phyloP scores from a whole-genome alignment of 1,140 invertebrate genomes.

The Bombus ignitus region DNA sequence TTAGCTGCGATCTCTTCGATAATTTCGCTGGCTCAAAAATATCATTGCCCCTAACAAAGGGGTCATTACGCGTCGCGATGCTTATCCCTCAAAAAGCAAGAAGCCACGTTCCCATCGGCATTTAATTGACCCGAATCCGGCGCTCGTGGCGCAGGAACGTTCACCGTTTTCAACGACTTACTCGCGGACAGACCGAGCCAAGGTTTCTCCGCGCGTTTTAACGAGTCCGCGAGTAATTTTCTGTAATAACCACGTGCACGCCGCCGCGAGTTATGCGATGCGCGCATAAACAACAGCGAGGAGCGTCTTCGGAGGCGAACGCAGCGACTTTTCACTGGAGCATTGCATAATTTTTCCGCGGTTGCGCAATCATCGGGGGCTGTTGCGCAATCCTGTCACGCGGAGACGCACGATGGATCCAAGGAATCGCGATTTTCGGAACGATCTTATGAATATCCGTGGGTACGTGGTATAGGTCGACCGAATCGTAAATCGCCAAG shows the following conservation, averaged over 20 bases:
- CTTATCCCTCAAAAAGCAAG: background rate
- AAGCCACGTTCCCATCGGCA: slow-evolving; percentile 8
- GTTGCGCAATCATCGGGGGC: background rate
- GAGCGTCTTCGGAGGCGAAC: slow-evolving; percentile 37
- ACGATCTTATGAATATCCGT: too few species aligned
- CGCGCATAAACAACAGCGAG: background rate
- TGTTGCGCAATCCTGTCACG: slow-evolving; percentile 6
- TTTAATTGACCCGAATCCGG: background rate
- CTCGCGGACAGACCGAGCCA: background rate
- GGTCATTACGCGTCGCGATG: background rate
- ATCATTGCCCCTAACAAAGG: too few species aligned
- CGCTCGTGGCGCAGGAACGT: background rate
- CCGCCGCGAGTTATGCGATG: background rate
- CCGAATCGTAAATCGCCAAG: background rate
- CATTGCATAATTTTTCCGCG: slow-evolving; percentile 57
- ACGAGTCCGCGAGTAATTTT: slow-evolving; percentile 23
- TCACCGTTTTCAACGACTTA: slow-evolving; percentile 3
- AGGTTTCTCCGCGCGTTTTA: slow-evolving; percentile 16
- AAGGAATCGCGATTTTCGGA: background rate
- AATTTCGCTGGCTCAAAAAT: too few species aligned
- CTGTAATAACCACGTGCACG: slow-evolving; percentile 10
- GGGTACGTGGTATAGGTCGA: background rate
- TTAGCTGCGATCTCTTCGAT: too few species aligned
- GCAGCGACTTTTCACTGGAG: slow-evolving; percentile 60
- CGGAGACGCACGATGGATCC: background rate